Evolutionary conservation across 1,140 invertebrate genomes (phyloP), one percentile per base, ranked within the genome.

Genomic region (Nephila pilipes): DNA sequence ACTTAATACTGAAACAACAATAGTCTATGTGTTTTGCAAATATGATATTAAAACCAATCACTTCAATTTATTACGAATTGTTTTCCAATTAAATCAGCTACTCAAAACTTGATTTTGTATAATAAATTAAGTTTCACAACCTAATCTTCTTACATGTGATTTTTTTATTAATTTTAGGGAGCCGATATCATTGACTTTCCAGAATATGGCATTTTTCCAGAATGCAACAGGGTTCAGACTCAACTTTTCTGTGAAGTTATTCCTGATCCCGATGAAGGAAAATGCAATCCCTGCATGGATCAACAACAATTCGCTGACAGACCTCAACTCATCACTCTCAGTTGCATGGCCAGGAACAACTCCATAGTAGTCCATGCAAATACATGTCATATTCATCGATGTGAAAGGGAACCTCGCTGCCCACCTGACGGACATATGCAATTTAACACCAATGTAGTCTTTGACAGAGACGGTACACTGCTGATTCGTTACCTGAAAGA

Each of bases 181-280:
- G 96, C 96, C 0, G 97, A 98, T 94, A 98, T 99, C 20, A 96
- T 98, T 5, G 97, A 98, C 1, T 98, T 98, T 94, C 98, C 98
- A 0, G 98, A 98, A 95, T 96, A 81, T 55, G 20, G 6, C 22
- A 46, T 87, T 25, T 89, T 89, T 22, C 63, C 63, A 20, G 87
- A 89, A 79, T 89, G 63, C 29, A 55, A 25, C 12, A 79, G 92
- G 25, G 0, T 18, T 6, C 10, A 60, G 12, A 32, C 63, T 1
- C 14, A 20, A 2, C 46, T 20, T 20, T 79, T 60, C 14, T 25
- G 32, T 1, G 90, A 92, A 60, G 12, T 29, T 0, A 65, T 93
- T 54, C 93, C 93, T 8, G 65, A 94, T 54, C 91, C 91, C 12
- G 22, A 57, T 6, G 32, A 87, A 58, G 55, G 16, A 2, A 60